Conservation (phyloP, 2,113 vertebrate species). For the Trematomus loennbergii region DNA sequence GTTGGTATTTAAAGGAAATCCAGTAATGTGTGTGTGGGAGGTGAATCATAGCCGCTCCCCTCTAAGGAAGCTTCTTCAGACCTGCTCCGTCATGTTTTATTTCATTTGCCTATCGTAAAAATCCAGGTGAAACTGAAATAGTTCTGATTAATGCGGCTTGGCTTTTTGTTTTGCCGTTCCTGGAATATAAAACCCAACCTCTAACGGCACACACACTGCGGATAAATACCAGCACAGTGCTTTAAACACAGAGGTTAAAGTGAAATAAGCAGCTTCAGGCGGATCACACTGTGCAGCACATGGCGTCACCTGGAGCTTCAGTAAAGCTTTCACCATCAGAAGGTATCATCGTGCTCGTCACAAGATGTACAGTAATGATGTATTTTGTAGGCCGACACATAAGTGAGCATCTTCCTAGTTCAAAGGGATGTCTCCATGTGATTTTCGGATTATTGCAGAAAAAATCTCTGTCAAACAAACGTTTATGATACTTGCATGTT, state of each 20-base stretch:
- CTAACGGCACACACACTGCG: neutral
- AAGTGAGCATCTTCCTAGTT: too few relatives aligned
- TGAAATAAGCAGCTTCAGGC: conserved; percentile 13
- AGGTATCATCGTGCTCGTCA: neutral
- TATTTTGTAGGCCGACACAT: too few relatives aligned
- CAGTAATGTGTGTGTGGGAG: conserved; percentile 1
- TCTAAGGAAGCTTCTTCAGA: conserved; percentile 16
- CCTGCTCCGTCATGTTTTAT: conserved; percentile 43
- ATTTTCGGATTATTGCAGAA: too few relatives aligned
- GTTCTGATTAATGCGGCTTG: too few relatives aligned
- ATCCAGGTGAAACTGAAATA: neutral
- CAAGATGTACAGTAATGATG: neutral
- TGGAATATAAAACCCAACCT: neutral
- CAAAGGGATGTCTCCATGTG: too few relatives aligned
- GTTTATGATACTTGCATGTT: too few relatives aligned
- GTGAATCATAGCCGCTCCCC: conserved; percentile 52
- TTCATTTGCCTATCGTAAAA: neutral
- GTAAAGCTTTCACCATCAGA: neutral
- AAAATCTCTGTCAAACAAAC: too few relatives aligned
- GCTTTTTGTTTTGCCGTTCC: too few relatives aligned
- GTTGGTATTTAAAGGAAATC: conserved; percentile 55
- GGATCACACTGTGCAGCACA: conserved; percentile 22
- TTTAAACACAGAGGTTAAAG: neutral
- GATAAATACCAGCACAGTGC: neutral
- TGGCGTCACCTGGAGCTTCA: conserved; percentile 9